Base-by-base conservation (phyloP, 2,113 vertebrate genomes). In the Saiga tatarica region DNA sequence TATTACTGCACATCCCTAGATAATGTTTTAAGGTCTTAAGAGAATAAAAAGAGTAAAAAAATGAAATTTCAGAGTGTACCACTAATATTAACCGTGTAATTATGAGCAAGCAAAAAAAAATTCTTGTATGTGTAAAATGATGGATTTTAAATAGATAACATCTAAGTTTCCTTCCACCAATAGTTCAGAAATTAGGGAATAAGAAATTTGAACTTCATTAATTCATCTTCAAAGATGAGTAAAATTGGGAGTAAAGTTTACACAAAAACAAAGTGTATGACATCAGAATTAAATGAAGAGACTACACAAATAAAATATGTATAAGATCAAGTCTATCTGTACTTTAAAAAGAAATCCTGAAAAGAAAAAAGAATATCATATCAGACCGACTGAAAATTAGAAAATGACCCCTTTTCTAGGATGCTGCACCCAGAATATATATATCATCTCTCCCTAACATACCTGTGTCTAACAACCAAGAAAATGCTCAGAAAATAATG, bases 281-380 rank as follows among this genome's bases (percentile, higher is more conserved):
- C 17, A 74, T 74, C 7, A 88, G 19, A 97, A 85, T 30, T 95
- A 81, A 95, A 50, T 55, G 26, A 33, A 82, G 6, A 45, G 53
- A 76, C 8, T 60, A 42, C 30, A 84, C 62, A 97, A 92, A 92
- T 52, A 78, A 97, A 93, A 74, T 94, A 88, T 62, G 3, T 28
- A 36, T 74, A 87, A 74, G 4, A 52, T n/a, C 33, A 95, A 94
- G n/a, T 64, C 5, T 71, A 28, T 82, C 36, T 42, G 3, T 42
- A 62, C 3, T 94, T 42, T 94, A 78, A 86, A 87, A 6, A 26
- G 12, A 91, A 94, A 83, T 21, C 28, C 23, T 81, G 10, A n/a
- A 78, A 91, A 71, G 8, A 71, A 45, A 59, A 84, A 87, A 9
- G 28, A 60, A 67, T 3, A 42, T 16, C 28, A 26, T 10, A 76